A percentile compares a stretch with the other conserved stretches of the same genome.
phyloP scores from a whole-genome alignment of 2,888 invertebrate genomes.

The Seira sanloemensis region DNA sequence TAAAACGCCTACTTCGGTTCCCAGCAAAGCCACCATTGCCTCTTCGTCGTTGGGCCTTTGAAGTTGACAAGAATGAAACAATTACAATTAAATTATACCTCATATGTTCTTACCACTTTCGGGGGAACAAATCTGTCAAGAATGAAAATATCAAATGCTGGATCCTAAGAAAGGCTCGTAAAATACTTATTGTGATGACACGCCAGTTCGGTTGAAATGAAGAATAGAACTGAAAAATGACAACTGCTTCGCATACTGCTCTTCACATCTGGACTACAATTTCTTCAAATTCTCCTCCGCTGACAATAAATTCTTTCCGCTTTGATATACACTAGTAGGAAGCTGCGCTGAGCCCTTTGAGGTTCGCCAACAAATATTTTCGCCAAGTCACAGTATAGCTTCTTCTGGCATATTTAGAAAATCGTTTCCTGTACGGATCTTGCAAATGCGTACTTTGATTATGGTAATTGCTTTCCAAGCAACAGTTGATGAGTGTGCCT shows the following conservation, averaged over 20 bases:
- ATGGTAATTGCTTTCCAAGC: slow-evolving; percentile 10
- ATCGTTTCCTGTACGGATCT: not conserved
- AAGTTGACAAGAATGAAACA: not conserved
- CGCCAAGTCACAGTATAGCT: slow-evolving; percentile 7
- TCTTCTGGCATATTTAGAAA: slow-evolving; percentile 10
- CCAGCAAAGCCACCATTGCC: slow-evolving; percentile 7
- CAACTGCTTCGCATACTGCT: not conserved
- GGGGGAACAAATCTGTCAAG: slow-evolving; percentile 10
- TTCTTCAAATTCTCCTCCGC: not conserved
- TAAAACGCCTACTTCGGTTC: not conserved
- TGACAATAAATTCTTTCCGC: not conserved
- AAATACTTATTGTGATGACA: not conserved
- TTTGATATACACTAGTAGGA: not conserved
- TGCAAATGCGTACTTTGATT: no score
- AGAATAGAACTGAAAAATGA: not conserved
- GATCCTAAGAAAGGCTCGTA: slow-evolving; percentile 8
- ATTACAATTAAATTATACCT: not conserved
- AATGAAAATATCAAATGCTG: not conserved
- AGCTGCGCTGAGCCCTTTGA: not conserved
- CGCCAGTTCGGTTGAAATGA: not conserved
- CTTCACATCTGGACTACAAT: not conserved
- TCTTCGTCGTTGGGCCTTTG: not conserved
- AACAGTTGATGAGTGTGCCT: not conserved
- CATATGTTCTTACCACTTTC: slow-evolving; percentile 9
- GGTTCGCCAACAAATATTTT: not conserved